Evolutionary conservation across 1,140 invertebrate species (phyloP), one percentile per base, ranked within the genome.

Genomic region (Drosophila pectinifera): DNA sequence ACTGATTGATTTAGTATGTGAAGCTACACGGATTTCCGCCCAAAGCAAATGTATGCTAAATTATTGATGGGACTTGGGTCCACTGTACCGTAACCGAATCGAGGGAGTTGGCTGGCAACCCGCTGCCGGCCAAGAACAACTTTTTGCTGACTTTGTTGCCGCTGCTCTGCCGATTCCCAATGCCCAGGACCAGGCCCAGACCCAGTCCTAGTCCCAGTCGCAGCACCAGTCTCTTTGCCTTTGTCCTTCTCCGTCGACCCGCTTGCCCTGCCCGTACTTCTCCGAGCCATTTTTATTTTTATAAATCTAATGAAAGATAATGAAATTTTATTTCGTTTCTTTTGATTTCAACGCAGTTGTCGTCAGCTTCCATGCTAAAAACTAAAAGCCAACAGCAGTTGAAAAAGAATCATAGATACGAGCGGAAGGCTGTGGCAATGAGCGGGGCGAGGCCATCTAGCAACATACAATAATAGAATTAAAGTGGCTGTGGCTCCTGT

Each of bases 221-320:
- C 16, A 26, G 5, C 31, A 24, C 22, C 7, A 39, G 11, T 18
- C 13, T 26, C 18, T 20, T 28, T 3, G 34, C 39, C 49, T 38
- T 70, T 69, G 49, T 38, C 24, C 55, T 56, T 28, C 42, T 65
- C 7, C 54, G n/a, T n/a, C n/a, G n/a, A n/a, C n/a, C n/a, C n/a
- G n/a, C n/a, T n/a, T n/a, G n/a, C n/a, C n/a, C n/a, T n/a, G n/a
- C n/a, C n/a, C n/a, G n/a, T n/a, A n/a, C n/a, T n/a, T n/a, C n/a
- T n/a, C n/a, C n/a, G n/a, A n/a, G n/a, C 65, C 68, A 70, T 56
- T 88, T 83, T 74, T 80, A 74, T 89, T 89, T 89, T 88, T 89
- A 80, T 84, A 88, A 88, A 88, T 88, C 84, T 88, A 88, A 88
- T 88, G 80, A 89, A 80, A 88, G 84, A 89, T 88, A 88, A 88